Percentiles rank a stretch among this genome's conserved stretches.
phyloP scores from a whole-genome alignment of 2,113 vertebrate species.

The Petaurus breviceps region DNA sequence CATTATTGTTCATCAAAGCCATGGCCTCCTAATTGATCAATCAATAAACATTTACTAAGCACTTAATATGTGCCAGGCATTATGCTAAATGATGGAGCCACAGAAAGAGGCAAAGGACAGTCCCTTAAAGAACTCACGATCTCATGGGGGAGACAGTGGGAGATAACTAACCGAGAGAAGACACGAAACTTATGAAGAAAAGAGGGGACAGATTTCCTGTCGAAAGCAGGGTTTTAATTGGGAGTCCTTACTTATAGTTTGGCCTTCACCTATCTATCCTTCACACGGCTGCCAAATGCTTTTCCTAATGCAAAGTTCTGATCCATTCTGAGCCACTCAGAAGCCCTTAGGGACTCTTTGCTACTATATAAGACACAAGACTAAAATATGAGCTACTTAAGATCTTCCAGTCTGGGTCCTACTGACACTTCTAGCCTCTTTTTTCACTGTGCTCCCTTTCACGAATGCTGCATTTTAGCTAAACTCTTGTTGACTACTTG shows the following conservation, averaged over 20 bases:
- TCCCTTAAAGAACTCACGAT: too few species aligned
- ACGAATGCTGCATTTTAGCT: background rate
- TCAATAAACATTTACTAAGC: too few species aligned
- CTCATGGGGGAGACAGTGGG: too few species aligned
- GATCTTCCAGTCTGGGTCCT: background rate
- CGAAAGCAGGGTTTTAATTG: background rate
- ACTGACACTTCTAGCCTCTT: background rate
- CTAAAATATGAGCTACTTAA: background rate
- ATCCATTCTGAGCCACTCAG: background rate
- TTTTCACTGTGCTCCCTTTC: background rate
- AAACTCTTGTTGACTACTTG: background rate
- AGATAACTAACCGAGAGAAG: too few species aligned
- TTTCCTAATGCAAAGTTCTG: background rate
- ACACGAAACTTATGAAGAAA: too few species aligned
- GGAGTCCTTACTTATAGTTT: background rate
- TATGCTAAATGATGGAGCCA: too few species aligned
- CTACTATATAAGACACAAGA: background rate
- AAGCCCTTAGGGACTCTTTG: background rate
- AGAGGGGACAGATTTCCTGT: background rate
- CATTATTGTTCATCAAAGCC: too few species aligned
- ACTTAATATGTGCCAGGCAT: too few species aligned
- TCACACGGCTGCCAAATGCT: background rate
- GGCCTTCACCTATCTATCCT: background rate
- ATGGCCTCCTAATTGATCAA: too few species aligned
- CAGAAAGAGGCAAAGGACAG: too few species aligned